Evolutionary conservation across 2,797 vertebrate species (phyloP).

Genomic region (Dipus sagitta): DNA sequence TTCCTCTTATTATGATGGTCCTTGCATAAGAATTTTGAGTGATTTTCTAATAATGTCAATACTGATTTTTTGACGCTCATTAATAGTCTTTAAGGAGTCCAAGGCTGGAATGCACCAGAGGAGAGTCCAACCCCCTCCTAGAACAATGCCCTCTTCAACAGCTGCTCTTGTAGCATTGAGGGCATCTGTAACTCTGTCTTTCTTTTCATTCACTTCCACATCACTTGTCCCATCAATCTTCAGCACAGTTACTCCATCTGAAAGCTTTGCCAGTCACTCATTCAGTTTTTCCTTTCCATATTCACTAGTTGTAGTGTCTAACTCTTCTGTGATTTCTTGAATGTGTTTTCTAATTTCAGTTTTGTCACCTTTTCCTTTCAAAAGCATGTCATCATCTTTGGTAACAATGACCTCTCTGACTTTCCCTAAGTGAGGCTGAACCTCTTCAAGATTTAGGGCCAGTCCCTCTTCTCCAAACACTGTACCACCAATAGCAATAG

Average conservation of each 20-base stretch:
- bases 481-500: constrained; percentile 95
- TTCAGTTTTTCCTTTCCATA: constrained; percentile 95
- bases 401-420: constrained; percentile 97
- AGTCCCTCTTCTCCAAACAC: constrained; percentile 98
- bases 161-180: constrained; percentile 97
- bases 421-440: constrained; percentile 96
- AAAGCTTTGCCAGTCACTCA: constrained; percentile 97
- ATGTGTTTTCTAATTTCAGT: constrained; percentile 94
- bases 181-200: constrained; percentile 97
- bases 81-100: constrained; percentile 90
- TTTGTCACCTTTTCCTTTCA: constrained; percentile 95
- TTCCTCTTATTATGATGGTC: too few species aligned
- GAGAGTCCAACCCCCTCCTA: constrained; percentile 95
- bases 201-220: constrained; percentile 99
- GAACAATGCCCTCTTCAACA: constrained; percentile 97
- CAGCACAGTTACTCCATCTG: constrained; percentile 97
- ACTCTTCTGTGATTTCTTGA: constrained; percentile 94
- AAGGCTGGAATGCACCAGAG: constrained; percentile 96
- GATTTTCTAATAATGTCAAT: constrained; percentile 95
- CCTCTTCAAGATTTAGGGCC: constrained; percentile 94
- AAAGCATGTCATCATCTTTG: constrained; percentile 97
- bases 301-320: constrained; percentile 96
- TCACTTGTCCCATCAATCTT: constrained; percentile 98
- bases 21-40: constrained; percentile 90
- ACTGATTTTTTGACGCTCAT: constrained; percentile 97